A percentile compares a stretch with the other conserved stretches of the same genome.
phyloP scores from a whole-genome alignment of 2,797 vertebrate genomes.

The Pyrrhura leucotis region DNA sequence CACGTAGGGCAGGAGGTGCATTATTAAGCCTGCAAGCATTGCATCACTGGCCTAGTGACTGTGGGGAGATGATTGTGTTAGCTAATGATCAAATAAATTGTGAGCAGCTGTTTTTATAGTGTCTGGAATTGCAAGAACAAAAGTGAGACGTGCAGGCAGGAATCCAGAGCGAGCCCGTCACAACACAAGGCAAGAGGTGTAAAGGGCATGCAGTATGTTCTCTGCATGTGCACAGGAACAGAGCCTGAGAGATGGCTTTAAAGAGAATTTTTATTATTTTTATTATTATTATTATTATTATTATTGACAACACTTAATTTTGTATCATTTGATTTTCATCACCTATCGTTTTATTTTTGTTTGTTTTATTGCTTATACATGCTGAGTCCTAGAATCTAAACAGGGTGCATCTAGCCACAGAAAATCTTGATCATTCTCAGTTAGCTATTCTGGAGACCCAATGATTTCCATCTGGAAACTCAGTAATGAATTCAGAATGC shows the following conservation, averaged over 20 bases:
- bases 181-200: neutral
- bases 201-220: neutral
- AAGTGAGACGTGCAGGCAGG: neutral
- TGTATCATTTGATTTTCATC: neutral
- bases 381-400: neutral
- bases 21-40: neutral
- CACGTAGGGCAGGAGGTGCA: neutral
- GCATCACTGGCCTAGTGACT: neutral
- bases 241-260: neutral
- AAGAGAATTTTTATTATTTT: neutral
- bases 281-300: neutral
- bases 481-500: neutral
- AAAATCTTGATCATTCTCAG: neutral
- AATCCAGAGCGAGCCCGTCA: neutral
- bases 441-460: neutral
- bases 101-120: neutral
- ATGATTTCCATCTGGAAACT: neutral
- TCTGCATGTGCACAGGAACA: neutral
- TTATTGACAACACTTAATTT: neutral
- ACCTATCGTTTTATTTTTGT: fast-evolving
- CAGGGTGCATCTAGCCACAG: neutral
- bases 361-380: neutral
- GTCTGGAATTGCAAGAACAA: neutral
- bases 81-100: neutral
- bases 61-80: neutral